These are phyloP conservation scores for Amphimedon queenslandica DNA, from an alignment of 37 sponge, comb jelly and placozoan species.

Conservation along the genomic window DNA sequence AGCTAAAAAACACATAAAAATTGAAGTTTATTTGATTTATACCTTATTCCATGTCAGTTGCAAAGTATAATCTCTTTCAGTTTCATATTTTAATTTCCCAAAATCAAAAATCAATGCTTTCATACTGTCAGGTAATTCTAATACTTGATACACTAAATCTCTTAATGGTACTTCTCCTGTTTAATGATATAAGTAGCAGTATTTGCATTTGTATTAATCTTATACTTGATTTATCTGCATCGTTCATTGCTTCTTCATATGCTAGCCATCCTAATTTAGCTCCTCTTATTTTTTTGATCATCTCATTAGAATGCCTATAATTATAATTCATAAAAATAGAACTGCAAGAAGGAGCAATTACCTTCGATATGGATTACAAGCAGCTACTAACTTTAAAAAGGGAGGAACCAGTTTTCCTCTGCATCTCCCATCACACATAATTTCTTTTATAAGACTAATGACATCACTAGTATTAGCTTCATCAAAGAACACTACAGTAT, in stretches of 20 bases:
- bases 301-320: constrained; percentile 59
- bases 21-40: too few species aligned
- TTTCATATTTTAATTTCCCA: constrained; percentile 38
- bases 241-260: constrained; percentile 4
- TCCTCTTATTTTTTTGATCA: constrained; percentile 60
- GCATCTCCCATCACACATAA: constrained; percentile 80
- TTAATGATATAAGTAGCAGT: too few species aligned
- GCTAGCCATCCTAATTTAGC: constrained; percentile 74
- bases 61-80: constrained; percentile 25
- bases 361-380: constrained; percentile 78
- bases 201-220: too few species aligned
- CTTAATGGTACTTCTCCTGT: constrained; percentile 62
- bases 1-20: too few species aligned
- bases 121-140: constrained; percentile 62
- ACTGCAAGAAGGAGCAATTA: background rate
- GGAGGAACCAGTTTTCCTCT: constrained; percentile 38
- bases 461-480: constrained; percentile 93
- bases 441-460: constrained; percentile 93
- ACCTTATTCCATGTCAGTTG: too few species aligned
- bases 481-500: constrained; percentile 85
- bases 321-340: too few species aligned
- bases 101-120: constrained; percentile 70
- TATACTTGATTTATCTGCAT: constrained; percentile 33
- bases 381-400: constrained; percentile 75
- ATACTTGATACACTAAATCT: constrained; percentile 67